phyloP scores from a whole-genome alignment of 2,797 vertebrate species.

The Hippoglossus hippoglossus region DNA sequence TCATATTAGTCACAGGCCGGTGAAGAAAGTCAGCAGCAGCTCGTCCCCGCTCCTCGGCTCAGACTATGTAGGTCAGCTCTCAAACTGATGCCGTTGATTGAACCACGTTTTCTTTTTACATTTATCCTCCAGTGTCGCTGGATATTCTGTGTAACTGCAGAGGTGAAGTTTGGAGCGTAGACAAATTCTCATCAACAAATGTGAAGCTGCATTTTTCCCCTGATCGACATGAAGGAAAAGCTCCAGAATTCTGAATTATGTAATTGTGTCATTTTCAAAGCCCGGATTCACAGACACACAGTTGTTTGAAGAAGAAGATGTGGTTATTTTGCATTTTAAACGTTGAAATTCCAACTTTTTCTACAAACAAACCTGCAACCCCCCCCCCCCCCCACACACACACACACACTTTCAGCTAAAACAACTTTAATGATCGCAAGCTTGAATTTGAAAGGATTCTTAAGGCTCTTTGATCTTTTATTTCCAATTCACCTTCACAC shows the following conservation, averaged over 20 bases:
- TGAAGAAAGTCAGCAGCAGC: slow-evolving; percentile 53
- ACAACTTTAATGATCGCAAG: slow-evolving; percentile 65
- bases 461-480: slow-evolving; percentile 77
- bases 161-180: slow-evolving; percentile 27
- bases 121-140: slow-evolving; percentile 53
- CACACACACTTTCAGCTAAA: slow-evolving; percentile 43
- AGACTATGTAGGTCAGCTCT: slow-evolving; percentile 70
- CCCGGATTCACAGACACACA: slow-evolving; percentile 8
- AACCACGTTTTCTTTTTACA: slow-evolving; percentile 27
- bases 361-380: slow-evolving; percentile 62
- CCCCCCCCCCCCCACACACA: neutral
- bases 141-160: slow-evolving; percentile 26
- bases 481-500: slow-evolving; percentile 74
- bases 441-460: slow-evolving; percentile 65
- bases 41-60: slow-evolving; percentile 32
- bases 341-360: slow-evolving; percentile 31
- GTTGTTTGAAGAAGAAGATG: slow-evolving; percentile 5
- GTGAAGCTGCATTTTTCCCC: no score
- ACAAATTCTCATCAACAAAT: neutral
- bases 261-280: slow-evolving; percentile 43
- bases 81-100: slow-evolving; percentile 50
- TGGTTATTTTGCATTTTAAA: slow-evolving; percentile 27
- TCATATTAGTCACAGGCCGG: slow-evolving; percentile 55
- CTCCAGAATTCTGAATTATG: slow-evolving; percentile 26
- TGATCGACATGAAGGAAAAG: neutral